Evolutionary conservation across 1,140 invertebrate species (phyloP).

Genomic region (Drosophila truncata): DNA sequence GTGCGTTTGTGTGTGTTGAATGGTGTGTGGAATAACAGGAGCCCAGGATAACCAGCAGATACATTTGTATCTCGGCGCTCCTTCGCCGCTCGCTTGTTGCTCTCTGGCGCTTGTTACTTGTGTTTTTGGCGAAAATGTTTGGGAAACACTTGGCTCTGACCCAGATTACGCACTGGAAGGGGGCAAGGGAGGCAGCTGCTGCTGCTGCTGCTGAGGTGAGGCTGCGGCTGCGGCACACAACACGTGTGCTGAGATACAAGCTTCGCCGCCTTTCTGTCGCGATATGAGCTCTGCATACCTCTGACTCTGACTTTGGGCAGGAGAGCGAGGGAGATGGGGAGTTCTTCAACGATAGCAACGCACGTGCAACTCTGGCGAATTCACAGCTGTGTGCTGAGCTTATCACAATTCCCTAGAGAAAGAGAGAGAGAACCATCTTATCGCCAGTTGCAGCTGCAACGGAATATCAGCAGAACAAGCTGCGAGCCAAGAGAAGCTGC

Average conservation of each 20-base stretch:
- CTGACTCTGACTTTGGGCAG: background rate
- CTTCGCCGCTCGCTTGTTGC: slow-evolving; percentile 43
- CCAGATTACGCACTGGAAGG: slow-evolving; percentile 72
- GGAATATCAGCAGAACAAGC: slow-evolving; percentile 6
- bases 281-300: slow-evolving; percentile 57
- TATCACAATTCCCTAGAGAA: slow-evolving; percentile 9
- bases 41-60: slow-evolving; percentile 63
- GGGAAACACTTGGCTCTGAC: slow-evolving; percentile 69
- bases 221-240: slow-evolving; percentile 3
- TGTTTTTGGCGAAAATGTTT: slow-evolving; percentile 27
- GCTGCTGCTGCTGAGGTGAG: slow-evolving; percentile 4
- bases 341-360: slow-evolving; percentile 16
- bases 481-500: slow-evolving; percentile 17
- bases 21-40: slow-evolving; percentile 76
- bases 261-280: slow-evolving; percentile 31
- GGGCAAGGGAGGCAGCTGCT: slow-evolving; percentile 2
- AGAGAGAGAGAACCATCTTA: slow-evolving; percentile 1
- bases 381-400: slow-evolving; percentile 39
- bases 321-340: slow-evolving; percentile 21
- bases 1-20: slow-evolving; percentile 69
- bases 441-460: slow-evolving; percentile 40
- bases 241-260: slow-evolving; percentile 40
- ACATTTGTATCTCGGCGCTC: slow-evolving; percentile 71
- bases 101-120: slow-evolving; percentile 34
- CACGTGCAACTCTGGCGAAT: slow-evolving; percentile 60